Conservation (phyloP, 2,113 vertebrate genomes). For the Thamnophis sirtalis region DNA sequence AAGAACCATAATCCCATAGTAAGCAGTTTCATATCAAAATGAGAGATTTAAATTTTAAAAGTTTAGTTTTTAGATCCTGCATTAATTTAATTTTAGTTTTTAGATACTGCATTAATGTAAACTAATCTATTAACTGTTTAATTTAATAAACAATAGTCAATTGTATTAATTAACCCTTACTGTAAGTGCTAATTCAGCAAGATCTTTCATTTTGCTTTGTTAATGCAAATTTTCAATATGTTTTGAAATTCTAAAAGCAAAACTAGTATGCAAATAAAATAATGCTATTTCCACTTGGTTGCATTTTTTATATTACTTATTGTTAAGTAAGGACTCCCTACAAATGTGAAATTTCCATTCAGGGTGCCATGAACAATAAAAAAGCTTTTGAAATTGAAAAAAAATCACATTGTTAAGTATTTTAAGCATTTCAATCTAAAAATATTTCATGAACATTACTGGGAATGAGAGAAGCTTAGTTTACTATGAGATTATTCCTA, state of each 20-base stretch:
- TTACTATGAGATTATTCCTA: conserved; percentile 1
- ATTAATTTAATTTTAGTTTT: background rate
- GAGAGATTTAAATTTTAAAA: background rate
- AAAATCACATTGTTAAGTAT: background rate
- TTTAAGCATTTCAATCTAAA: background rate
- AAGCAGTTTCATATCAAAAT: background rate
- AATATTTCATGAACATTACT: background rate
- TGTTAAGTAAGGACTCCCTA: background rate
- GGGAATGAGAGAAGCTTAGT: background rate
- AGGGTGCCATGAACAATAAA: background rate
- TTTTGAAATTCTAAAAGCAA: background rate
- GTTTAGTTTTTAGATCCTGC: background rate
- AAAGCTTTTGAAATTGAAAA: background rate
- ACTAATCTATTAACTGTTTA: background rate
- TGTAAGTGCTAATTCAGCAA: background rate
- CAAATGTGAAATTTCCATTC: background rate
- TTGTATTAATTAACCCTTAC: background rate
- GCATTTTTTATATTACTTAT: background rate
- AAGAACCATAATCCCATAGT: background rate
- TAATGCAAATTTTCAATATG: background rate
- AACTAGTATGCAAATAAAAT: background rate
- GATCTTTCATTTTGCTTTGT: background rate
- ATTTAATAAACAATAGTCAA: background rate
- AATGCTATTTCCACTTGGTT: background rate
- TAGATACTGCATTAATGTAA: background rate